A percentile compares a stretch with the other conserved stretches of the same genome.
phyloP scores from a whole-genome alignment of 2,888 invertebrate genomes.

The Phasia obesa region DNA sequence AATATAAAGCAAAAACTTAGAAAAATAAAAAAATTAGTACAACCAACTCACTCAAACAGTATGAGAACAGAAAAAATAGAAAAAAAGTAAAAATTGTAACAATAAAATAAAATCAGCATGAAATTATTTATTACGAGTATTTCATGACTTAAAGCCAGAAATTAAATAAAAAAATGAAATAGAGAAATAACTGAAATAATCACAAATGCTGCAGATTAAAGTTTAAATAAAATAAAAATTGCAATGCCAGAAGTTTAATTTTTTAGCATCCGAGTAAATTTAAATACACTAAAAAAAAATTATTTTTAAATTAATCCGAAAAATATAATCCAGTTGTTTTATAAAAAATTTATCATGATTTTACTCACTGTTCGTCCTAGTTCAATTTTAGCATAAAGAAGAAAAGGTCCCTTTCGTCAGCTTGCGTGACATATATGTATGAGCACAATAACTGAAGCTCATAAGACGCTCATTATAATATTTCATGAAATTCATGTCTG shows the following conservation, averaged over 20 bases:
- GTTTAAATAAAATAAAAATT: slow-evolving; percentile 20
- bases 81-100: slow-evolving; percentile 29
- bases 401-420: no score
- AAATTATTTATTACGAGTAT: slow-evolving; percentile 22
- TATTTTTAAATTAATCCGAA: no score
- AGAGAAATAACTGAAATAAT: slow-evolving; percentile 53
- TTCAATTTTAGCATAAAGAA: no score
- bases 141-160: slow-evolving; percentile 38
- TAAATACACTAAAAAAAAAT: slow-evolving; percentile 38
- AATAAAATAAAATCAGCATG: slow-evolving; percentile 56
- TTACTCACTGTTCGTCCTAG: no score
- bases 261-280: slow-evolving; percentile 15
- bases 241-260: slow-evolving; percentile 41
- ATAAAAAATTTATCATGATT: no score
- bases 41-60: slow-evolving; percentile 56
- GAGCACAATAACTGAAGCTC: no score
- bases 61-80: slow-evolving; percentile 8
- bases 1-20: slow-evolving; percentile 28
- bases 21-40: slow-evolving; percentile 61
- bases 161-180: slow-evolving; percentile 31
- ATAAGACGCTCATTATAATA: no score
- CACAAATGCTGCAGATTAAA: slow-evolving; percentile 51
- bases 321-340: no score
- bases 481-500: no score
- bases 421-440: no score